phyloP scores from a whole-genome alignment of 2,797 vertebrate species.

The Peromyscus nudipes region DNA sequence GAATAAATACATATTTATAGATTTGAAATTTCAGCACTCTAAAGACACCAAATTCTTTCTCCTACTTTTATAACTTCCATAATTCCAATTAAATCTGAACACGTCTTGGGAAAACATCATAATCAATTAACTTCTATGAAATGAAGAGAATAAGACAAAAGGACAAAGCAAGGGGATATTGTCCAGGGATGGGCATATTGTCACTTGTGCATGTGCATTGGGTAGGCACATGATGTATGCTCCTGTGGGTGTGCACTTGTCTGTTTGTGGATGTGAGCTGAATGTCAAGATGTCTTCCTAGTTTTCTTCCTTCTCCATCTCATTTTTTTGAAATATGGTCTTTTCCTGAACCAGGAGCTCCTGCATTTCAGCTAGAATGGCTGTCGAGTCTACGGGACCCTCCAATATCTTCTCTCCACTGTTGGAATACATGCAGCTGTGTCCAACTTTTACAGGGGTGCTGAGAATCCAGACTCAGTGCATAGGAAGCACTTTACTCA shows the following conservation, averaged over 20 bases:
- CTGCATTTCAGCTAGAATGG: neutral
- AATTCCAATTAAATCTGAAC: constrained; percentile 11
- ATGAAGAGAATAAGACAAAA: neutral
- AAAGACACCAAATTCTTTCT: neutral
- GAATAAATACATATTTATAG: neutral
- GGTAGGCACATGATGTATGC: neutral
- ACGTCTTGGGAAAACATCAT: neutral
- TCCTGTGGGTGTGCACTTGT: neutral
- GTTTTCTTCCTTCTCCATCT: neutral
- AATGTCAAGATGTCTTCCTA: neutral
- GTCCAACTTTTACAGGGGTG: neutral
- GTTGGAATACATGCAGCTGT: neutral
- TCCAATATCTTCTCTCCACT: neutral
- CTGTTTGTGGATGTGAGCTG: neutral
- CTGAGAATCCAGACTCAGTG: neutral
- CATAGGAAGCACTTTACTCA: neutral
- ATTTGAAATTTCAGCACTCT: neutral
- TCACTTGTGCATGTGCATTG: neutral
- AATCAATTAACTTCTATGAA: neutral
- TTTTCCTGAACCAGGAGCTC: neutral
- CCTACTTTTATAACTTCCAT: neutral
- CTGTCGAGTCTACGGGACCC: neutral
- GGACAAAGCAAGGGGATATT: neutral
- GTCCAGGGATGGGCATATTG: too few relatives aligned
- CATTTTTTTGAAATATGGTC: neutral